These are phyloP conservation scores for Rhinatrema bivittatum DNA, from an alignment of 2,797 vertebrate genomes.

Conservation along the genomic window DNA sequence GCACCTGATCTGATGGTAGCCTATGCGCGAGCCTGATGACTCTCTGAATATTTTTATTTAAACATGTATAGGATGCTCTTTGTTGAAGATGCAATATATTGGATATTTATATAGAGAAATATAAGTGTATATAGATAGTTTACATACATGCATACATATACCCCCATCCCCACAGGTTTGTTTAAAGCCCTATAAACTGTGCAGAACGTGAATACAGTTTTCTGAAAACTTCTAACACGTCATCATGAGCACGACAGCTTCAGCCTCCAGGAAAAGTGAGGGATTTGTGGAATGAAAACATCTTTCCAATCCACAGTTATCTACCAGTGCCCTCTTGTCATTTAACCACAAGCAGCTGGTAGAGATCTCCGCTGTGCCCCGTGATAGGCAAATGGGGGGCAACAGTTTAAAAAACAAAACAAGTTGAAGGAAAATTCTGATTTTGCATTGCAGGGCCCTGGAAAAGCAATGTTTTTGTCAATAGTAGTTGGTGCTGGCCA, in stretches of 20 bases:
- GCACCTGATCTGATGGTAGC: too few species aligned
- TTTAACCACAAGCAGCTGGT: too few species aligned
- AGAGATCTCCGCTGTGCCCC: too few species aligned
- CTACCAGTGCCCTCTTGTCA: too few species aligned
- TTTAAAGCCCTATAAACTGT: slow-evolving; percentile 39
- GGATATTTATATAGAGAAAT: slow-evolving; percentile 18
- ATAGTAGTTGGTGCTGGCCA: too few species aligned
- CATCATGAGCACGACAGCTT: slow-evolving; percentile 1
- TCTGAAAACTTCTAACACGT: neutral
- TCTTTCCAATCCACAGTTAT: too few species aligned
- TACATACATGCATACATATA: slow-evolving; percentile 7
- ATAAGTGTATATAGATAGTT: slow-evolving; percentile 30
- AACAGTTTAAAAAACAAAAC: too few species aligned
- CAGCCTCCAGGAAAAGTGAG: slow-evolving; percentile 6
- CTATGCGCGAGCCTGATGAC: neutral
- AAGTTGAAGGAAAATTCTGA: too few species aligned
- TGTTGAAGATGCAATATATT: slow-evolving; percentile 27
- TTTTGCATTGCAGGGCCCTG: too few species aligned
- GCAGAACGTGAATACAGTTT: slow-evolving; percentile 18
- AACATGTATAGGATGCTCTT: slow-evolving; percentile 33
- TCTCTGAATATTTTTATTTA: slow-evolving; percentile 22
- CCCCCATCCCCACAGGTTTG: slow-evolving; percentile 21
- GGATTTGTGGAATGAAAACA: too few species aligned
- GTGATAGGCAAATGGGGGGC: too few species aligned
- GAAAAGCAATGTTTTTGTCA: too few species aligned